Base-by-base conservation (phyloP, 2,888 invertebrate genomes). In the Trachelus iudaicus region DNA sequence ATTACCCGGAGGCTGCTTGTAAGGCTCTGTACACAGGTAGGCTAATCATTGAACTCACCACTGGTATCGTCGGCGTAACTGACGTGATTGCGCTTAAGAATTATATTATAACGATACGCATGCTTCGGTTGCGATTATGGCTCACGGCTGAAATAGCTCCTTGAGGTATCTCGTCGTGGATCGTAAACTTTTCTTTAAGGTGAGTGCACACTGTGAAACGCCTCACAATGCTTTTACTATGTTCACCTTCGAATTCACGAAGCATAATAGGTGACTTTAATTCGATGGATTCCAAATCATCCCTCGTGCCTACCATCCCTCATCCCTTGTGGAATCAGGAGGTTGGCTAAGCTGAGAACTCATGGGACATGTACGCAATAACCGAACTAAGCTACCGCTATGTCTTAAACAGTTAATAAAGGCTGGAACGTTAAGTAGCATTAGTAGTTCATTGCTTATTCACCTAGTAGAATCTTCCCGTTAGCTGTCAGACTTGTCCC, bases 361-460 rank as follows among this genome's bases (percentile, higher is more conserved):
- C 40, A 23, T 56, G 40, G 40, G 40, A 23, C 40, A 23, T 56
- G 23, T 23, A 23, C 23, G 15, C 40, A 56, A 23, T 56, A 56
- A 23, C 40, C 15, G 40, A 56, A 56, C 23, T 56, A 56, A 56
- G 40, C 40, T 56, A 56, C 23, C 23, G 40, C 40, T 56, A 56
- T 15, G 71, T 76, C 76, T 69, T 76, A 76, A 76, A 73, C 69
- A 76, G 76, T 37, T 73, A 76, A 76, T 76, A 76, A 76, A 76
- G 69, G 11, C 33, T 31, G 76, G 31, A 69, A 33, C 30, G 76
- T 69, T 69, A 69, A 76, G 76, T 76, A 68, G 69, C 76, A 35
- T 56, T 37, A 68, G 30, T 69, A 31, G 71, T 31, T 71, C 71
- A 33, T 71, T 33, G 71, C 71, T 71, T 15, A 33, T 56, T 56